These are phyloP conservation scores for Lagorchestes hirsutus DNA, from an alignment of 2,797 vertebrate species.

Conservation along the genomic window DNA sequence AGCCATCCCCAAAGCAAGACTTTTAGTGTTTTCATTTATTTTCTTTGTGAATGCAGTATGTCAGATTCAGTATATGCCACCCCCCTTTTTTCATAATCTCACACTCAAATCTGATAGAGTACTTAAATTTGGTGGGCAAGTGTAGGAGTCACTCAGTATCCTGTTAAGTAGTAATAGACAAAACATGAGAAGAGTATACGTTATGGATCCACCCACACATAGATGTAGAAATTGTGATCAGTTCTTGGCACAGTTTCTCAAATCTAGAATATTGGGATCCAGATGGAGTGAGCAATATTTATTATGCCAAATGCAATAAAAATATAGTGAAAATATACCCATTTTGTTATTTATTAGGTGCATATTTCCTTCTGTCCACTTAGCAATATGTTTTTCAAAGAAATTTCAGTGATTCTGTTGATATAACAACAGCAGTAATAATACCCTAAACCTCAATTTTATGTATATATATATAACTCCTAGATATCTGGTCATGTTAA, in stretches of 20 bases:
- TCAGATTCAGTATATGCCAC: slow-evolving; percentile 77
- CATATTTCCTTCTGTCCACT: slow-evolving; percentile 29
- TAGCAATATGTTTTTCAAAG: neutral
- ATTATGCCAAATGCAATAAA: slow-evolving; percentile 45
- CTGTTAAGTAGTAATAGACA: slow-evolving; percentile 49
- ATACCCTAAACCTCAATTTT: neutral
- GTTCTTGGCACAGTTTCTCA: slow-evolving; percentile 27
- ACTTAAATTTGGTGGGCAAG: slow-evolving; percentile 81
- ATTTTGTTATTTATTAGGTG: neutral
- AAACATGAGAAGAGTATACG: slow-evolving; percentile 20
- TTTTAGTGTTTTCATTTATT: slow-evolving; percentile 83
- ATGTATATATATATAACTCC: slow-evolving; percentile 56
- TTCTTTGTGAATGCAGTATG: slow-evolving; percentile 80
- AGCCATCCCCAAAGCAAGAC: slow-evolving; percentile 83
- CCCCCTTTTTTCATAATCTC: slow-evolving; percentile 69
- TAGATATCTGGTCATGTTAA: slow-evolving; percentile 57
- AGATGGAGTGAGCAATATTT: neutral
- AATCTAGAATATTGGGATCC: slow-evolving; percentile 35
- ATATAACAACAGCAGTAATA: neutral
- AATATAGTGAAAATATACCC: slow-evolving; percentile 37
- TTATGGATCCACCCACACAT: rapidly evolving
- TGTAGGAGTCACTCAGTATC: slow-evolving; percentile 50
- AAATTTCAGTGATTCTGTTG: slow-evolving; percentile 35
- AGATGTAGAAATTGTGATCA: neutral
- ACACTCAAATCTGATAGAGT: slow-evolving; percentile 80